Conservation (phyloP, 2,797 vertebrate genomes). For the Menidia menidia region DNA sequence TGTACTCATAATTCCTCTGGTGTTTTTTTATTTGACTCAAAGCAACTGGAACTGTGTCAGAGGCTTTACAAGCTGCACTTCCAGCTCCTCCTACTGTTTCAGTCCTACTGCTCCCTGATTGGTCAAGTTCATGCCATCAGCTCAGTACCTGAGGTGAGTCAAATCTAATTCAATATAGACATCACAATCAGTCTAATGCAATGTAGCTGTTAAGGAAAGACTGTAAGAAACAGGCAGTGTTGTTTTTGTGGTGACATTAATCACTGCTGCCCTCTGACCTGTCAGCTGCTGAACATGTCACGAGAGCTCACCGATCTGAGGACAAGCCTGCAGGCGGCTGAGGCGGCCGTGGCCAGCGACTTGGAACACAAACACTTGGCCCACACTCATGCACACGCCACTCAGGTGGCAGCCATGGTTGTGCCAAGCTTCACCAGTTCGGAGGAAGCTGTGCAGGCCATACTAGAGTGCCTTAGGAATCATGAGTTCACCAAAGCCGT, state of each 20-base stretch:
- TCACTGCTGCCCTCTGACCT: slow-evolving; percentile 18
- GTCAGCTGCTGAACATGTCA: slow-evolving; percentile 96
- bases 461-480: slow-evolving; percentile 95
- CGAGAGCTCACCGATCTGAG: slow-evolving; percentile 94
- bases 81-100: slow-evolving; percentile 97
- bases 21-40: slow-evolving; percentile 47
- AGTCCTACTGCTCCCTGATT: slow-evolving; percentile 98
- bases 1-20: slow-evolving; percentile 1
- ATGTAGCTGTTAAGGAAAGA: not conserved
- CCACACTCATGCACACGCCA: slow-evolving; percentile 76
- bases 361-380: slow-evolving; percentile 82
- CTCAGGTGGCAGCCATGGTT: slow-evolving; percentile 72
- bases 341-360: slow-evolving; percentile 88
- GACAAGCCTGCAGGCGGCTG: slow-evolving; percentile 91
- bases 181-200: not conserved
- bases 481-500: slow-evolving; percentile 93
- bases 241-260: slow-evolving; percentile 11
- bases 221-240: not conserved
- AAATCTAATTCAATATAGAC: not conserved
- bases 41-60: slow-evolving; percentile 99
- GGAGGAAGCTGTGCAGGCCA: slow-evolving; percentile 94
- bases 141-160: slow-evolving; percentile 94
- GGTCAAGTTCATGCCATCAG: slow-evolving; percentile 96
- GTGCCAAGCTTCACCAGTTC: slow-evolving; percentile 90
- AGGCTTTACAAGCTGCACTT: slow-evolving; percentile 98